Evolutionary conservation across 2,888 invertebrate genomes (phyloP), one percentile per base, ranked within the genome.

Genomic region (Ectemnius continuus): DNA sequence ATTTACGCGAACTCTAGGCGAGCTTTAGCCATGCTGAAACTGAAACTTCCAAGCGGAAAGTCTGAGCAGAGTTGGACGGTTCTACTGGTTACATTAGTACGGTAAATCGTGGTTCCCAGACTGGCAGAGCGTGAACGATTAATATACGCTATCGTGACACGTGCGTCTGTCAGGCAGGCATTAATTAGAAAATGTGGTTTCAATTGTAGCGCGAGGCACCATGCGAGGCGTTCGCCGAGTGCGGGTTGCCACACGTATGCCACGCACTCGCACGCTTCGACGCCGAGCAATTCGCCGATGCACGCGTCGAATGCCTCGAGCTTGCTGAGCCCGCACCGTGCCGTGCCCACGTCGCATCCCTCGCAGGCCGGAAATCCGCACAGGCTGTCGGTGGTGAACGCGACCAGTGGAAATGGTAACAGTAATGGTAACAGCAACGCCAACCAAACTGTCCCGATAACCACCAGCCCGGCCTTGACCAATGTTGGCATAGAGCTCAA

Each of bases 181-280:
- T 36, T 36, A 36, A 36, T 36, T 6, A 11, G 36, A 36, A 36
- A 36, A 36, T 36, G 36, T 36, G 36, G 36, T 36, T 36, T 36
- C 36, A 8, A 36, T 36, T 36, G 2, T 80, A 90, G 90, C 76
- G 76, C 88, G 62, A 85, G 89, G 67, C 89, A 90, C 73, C 88
- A 90, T 73, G 83, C 89, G 4, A 84, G 89, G 66, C 88, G 90
- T 61, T 88, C 90, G 18, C 87, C 89, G 16, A 89, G 90, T 70
- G 88, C 87, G 5, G 88, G 87, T 14, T 86, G 89, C 23, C 88
- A 90, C 76, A 85, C 87, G 18, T 86, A 90, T 73, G 85, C 84
- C 47, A 87, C 89, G 5, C 88, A 90, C 74, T 89, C 90, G 58
- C 85, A 86, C 64, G 81, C 87, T 47, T 87, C 88, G 62, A 88